Base-by-base conservation (phyloP, 2,888 invertebrate species). In the Hypena proboscidalis region DNA sequence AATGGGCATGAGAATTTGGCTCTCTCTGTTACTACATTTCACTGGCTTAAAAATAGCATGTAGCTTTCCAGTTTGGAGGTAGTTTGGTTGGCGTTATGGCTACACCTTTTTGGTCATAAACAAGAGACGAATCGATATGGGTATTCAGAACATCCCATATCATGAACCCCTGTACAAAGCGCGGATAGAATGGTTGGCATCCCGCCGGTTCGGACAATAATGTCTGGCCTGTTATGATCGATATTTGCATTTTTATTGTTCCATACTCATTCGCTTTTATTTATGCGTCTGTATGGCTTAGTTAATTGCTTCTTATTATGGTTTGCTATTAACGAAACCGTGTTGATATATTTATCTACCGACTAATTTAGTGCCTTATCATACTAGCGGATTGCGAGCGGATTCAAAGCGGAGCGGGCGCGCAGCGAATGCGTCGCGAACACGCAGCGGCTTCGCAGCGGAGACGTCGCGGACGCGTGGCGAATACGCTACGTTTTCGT, bases 231-330 rank as follows among this genome's bases (percentile, higher is more conserved):
- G 67, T 77, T 74, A 77, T 80, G 77, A 80, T 82, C 77, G 74
- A 77, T 81, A 81, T 85, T 83, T 77, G 70, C 79, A 83, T 85
- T 79, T 84, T 77, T 80, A 83, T 83, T 77, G 72, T 74, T 69
- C 66, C 58, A 60, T 58, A 59, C 69, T 58, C 62, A 54, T 67
- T 64, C 61, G 29, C 44, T 65, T 75, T 72, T 69, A 70, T 74
- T 73, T 49, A 57, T 60, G 42, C 26, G 48, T 52, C 48, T 59
- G 42, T 29, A 26, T 38, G 34, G 45, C 48, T 58, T 51, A 48
- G 33, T 21, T 26, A 20, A 48, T 46, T 51, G 34, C 10, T 25
- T 42, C 10, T 9, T 9, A 9, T 23, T 23, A 23, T 23, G 5
- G 17, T 2, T 32, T 23, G 23, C 25, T 50, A 4, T 38, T 42